phyloP scores from a whole-genome alignment of 2,113 vertebrate genomes.

The Xiphophorus couchianus region DNA sequence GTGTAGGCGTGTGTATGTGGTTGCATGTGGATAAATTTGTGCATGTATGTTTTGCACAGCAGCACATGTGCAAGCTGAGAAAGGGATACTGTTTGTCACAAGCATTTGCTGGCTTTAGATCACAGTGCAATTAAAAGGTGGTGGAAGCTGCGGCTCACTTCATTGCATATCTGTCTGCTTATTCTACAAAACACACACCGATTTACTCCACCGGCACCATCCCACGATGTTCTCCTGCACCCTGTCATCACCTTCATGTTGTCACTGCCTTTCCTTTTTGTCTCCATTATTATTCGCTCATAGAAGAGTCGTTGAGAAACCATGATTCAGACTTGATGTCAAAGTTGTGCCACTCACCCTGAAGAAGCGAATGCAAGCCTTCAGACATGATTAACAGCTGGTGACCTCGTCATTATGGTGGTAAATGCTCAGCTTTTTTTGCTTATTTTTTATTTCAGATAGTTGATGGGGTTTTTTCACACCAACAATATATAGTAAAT shows the following conservation, averaged over 20 bases:
- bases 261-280: slow-evolving; percentile 49
- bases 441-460: background rate
- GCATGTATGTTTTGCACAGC: slow-evolving; percentile 17
- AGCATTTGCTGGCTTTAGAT: slow-evolving; percentile 35
- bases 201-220: background rate
- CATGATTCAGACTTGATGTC: slow-evolving; percentile 50
- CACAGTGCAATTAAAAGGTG: slow-evolving; percentile 52
- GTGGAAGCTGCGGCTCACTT: slow-evolving; percentile 41
- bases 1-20: slow-evolving; percentile 42
- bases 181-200: background rate
- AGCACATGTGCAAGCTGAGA: slow-evolving; percentile 12
- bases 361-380: background rate
- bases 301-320: slow-evolving; percentile 40
- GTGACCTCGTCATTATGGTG: background rate
- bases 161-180: slow-evolving; percentile 16
- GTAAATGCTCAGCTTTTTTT: background rate
- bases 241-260: slow-evolving; percentile 47
- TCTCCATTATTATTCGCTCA: slow-evolving; percentile 45
- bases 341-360: slow-evolving; percentile 40
- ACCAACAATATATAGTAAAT: no score
- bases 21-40: slow-evolving; percentile 32
- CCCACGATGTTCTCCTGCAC: slow-evolving; percentile 41
- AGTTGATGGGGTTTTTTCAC: background rate
- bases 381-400: slow-evolving; percentile 37
- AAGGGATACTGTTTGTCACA: slow-evolving; percentile 13